phyloP scores from a whole-genome alignment of 2,113 vertebrate genomes.

The Ia io region DNA sequence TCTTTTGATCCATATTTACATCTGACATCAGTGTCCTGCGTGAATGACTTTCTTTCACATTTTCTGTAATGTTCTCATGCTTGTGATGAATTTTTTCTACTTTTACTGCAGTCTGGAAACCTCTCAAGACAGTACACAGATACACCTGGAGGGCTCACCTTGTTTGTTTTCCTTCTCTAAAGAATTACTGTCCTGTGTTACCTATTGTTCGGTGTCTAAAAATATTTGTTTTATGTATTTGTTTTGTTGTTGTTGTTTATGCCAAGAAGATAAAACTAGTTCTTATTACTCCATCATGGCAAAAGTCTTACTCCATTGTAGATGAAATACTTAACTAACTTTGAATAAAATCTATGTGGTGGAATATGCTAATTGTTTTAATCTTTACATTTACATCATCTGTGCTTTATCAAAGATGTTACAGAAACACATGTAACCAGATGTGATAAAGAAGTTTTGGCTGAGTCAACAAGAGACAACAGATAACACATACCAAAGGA shows the following conservation, averaged over 20 bases:
- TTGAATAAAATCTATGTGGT: not conserved
- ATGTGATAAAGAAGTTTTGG: not conserved
- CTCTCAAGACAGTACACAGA: not conserved
- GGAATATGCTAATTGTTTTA: not conserved
- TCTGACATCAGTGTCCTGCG: not conserved
- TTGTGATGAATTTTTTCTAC: not conserved
- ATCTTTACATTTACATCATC: not conserved
- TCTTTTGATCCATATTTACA: not conserved
- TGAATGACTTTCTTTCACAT: not conserved
- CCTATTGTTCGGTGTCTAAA: not conserved
- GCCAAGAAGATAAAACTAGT: not conserved
- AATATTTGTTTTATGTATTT: not conserved
- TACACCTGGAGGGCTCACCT: not conserved
- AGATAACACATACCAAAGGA: not conserved
- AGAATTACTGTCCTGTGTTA: not conserved
- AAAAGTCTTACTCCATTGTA: not conserved
- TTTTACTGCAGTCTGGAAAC: not conserved
- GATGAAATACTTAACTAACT: not conserved
- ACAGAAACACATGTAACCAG: not conserved
- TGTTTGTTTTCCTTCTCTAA: not conserved
- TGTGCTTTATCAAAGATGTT: slow-evolving; percentile 10
- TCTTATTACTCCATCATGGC: not conserved
- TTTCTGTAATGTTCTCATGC: not conserved
- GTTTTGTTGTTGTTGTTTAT: not conserved
- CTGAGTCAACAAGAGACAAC: not conserved